Percentiles rank a stretch among this genome's conserved stretches.
Conservation (phyloP, 2,113 vertebrate genomes). For the Hemichromis elongatus region DNA sequence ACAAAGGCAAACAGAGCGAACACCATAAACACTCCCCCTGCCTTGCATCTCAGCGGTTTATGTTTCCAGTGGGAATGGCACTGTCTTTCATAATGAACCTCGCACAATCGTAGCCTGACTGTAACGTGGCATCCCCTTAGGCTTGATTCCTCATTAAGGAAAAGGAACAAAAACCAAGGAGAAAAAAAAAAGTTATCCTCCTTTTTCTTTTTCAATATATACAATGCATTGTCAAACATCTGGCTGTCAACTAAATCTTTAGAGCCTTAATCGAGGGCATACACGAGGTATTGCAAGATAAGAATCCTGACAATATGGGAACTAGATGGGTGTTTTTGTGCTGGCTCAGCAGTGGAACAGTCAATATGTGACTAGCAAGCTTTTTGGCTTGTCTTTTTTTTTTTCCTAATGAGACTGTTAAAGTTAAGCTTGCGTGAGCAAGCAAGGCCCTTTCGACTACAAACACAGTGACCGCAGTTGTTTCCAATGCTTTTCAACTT, state of each 20-base stretch:
- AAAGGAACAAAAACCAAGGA: background rate
- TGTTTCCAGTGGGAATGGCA: background rate
- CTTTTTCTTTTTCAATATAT: background rate
- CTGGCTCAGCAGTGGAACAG: background rate
- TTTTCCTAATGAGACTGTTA: background rate
- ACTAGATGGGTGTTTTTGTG: background rate
- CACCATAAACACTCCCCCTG: slow-evolving; percentile 21
- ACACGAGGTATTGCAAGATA: background rate
- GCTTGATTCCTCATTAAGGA: background rate
- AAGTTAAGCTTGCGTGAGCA: background rate
- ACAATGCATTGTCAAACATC: background rate
- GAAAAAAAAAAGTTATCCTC: background rate
- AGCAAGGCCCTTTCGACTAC: background rate
- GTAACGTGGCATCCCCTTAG: background rate
- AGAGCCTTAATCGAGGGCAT: background rate
- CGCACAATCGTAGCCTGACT: background rate
- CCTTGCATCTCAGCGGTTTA: background rate
- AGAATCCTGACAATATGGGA: background rate
- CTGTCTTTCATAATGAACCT: background rate
- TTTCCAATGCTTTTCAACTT: background rate
- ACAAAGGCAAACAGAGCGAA: slow-evolving; percentile 31
- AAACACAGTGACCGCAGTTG: slow-evolving; percentile 11
- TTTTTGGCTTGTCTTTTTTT: background rate
- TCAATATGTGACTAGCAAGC: background rate
- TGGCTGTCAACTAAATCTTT: background rate